A percentile compares a stretch with the other conserved stretches of the same genome.
phyloP scores from a whole-genome alignment of 2,797 vertebrate genomes.

The Anisognathus igniventris region DNA sequence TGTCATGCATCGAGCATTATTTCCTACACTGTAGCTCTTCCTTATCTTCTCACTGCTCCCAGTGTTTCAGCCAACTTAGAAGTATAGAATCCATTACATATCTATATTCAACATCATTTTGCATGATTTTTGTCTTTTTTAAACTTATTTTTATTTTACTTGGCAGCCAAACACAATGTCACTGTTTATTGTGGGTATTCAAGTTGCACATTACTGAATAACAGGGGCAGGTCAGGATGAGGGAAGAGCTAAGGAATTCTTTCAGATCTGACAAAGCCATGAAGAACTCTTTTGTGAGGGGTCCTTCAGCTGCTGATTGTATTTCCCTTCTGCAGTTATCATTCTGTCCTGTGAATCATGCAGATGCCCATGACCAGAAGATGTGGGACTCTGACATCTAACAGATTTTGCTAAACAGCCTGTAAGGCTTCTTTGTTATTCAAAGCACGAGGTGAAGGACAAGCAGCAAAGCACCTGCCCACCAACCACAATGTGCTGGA shows the following conservation, averaged over 20 bases:
- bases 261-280: background rate
- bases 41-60: background rate
- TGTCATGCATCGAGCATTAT: background rate
- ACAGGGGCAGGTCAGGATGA: background rate
- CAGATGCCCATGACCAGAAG: conserved; percentile 2
- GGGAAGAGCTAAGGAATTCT: background rate
- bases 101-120: background rate
- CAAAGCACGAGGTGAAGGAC: background rate
- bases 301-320: background rate
- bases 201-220: background rate
- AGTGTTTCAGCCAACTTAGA: background rate
- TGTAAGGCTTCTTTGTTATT: conserved; percentile 23
- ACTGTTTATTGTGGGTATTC: background rate
- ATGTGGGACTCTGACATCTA: background rate
- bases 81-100: background rate
- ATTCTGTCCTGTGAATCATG: background rate
- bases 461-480: background rate
- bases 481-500: background rate
- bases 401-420: background rate
- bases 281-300: background rate
- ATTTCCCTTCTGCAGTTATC: background rate
- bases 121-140: background rate
- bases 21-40: background rate
- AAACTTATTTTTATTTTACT: background rate
- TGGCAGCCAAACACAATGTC: background rate